Conservation (phyloP, 1,140 invertebrate genomes). For the Philopotamus ludificatus region DNA sequence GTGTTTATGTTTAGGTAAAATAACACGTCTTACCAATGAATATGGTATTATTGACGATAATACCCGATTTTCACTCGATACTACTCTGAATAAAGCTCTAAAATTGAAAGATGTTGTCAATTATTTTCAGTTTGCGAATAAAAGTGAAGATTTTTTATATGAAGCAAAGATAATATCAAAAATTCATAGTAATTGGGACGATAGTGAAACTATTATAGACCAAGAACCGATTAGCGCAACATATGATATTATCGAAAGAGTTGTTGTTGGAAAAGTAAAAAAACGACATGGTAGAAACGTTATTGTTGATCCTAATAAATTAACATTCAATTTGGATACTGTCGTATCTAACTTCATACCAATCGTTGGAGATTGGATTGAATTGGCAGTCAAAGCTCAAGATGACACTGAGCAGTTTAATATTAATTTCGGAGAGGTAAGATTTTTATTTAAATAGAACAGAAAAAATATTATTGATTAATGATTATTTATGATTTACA, state of each 20-base stretch:
- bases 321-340: slow-evolving; percentile 57
- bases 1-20: no score
- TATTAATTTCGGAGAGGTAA: slow-evolving; percentile 13
- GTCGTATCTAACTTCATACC: slow-evolving; percentile 55
- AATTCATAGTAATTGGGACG: slow-evolving; percentile 46
- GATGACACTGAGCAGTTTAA: background rate
- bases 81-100: no score
- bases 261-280: slow-evolving; percentile 57
- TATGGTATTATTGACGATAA: no score
- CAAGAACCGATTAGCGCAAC: slow-evolving; percentile 25
- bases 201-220: slow-evolving; percentile 45
- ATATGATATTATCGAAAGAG: slow-evolving; percentile 52
- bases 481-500: slow-evolving; percentile 49
- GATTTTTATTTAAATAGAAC: background rate
- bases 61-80: no score
- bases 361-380: slow-evolving; percentile 64
- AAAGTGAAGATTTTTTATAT: background rate
- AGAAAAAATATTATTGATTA: slow-evolving; percentile 23
- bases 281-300: slow-evolving; percentile 53
- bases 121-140: no score
- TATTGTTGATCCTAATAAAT: slow-evolving; percentile 54
- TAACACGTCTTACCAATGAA: no score
- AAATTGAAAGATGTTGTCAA: no score
- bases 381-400: slow-evolving; percentile 58
- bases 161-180: slow-evolving; percentile 47